Conservation (phyloP, 2,113 vertebrate species). For the Alethe castanea region DNA sequence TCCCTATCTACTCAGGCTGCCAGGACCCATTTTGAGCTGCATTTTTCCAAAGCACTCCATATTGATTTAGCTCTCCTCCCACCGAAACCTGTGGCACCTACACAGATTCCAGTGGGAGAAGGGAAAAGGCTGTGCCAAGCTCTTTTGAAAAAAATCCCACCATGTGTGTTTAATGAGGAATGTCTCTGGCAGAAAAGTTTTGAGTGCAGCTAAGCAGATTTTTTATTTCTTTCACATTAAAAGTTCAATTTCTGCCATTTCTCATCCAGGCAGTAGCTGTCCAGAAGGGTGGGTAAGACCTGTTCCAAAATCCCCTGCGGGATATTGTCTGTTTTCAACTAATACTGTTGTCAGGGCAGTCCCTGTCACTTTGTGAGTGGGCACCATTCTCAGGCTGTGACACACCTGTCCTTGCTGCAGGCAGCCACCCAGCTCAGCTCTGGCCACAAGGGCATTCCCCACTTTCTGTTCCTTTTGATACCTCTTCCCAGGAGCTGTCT, state of each 20-base stretch:
- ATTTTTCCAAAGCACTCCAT: slow-evolving; percentile 34
- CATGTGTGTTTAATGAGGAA: slow-evolving; percentile 25
- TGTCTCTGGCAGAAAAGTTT: slow-evolving; percentile 25
- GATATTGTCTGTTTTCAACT: neutral
- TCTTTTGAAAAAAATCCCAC: slow-evolving; percentile 35
- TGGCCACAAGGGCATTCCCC: neutral
- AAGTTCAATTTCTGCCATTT: slow-evolving; percentile 17
- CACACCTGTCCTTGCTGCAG: neutral
- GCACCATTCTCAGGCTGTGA: neutral
- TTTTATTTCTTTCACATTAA: slow-evolving; percentile 9
- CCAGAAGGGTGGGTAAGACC: neutral
- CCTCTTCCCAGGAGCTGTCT: neutral
- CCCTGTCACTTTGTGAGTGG: neutral
- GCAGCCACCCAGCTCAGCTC: neutral
- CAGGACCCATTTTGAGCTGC: slow-evolving; percentile 31
- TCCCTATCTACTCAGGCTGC: slow-evolving; percentile 12
- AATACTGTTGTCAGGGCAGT: neutral
- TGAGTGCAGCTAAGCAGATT: neutral
- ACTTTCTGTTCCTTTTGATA: neutral
- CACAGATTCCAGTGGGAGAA: slow-evolving; percentile 24
- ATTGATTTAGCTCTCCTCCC: slow-evolving; percentile 25
- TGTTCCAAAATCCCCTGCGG: neutral
- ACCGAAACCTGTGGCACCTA: slow-evolving; percentile 26
- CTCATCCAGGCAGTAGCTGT: neutral
- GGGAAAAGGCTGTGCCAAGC: slow-evolving; percentile 3